Evolutionary conservation across 2,888 invertebrate species (phyloP).

Genomic region (Philereme vetulata): DNA sequence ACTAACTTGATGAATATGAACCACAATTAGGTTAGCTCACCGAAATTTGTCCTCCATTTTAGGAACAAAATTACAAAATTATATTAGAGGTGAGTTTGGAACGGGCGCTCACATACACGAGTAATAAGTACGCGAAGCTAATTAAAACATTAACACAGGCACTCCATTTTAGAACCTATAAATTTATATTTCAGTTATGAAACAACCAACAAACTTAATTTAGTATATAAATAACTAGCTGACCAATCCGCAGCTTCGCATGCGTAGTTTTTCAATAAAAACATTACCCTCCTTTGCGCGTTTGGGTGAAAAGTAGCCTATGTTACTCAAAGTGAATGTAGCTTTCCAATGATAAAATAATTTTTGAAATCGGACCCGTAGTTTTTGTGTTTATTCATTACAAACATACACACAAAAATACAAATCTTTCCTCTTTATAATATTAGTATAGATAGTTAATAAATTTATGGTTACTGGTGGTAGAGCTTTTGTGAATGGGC

Average conservation of each 20-base stretch:
- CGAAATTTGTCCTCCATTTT: constrained; percentile 31
- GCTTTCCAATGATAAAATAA: no score
- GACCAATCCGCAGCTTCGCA: no score
- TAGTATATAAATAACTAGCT: constrained; percentile 20
- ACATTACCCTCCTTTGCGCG: no score
- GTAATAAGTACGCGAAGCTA: constrained; percentile 28
- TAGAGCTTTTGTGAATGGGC: no score
- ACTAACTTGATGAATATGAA: constrained; percentile 33
- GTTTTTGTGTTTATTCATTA: no score
- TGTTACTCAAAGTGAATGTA: no score
- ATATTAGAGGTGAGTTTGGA: constrained; percentile 21
- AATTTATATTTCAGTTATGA: constrained; percentile 22
- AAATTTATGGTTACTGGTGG: background rate
- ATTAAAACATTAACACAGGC: constrained; percentile 28
- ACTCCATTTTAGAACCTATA: constrained; percentile 24
- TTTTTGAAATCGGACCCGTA: no score
- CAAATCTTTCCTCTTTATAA: no score
- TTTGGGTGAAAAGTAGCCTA: no score
- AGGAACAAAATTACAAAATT: constrained; percentile 23
- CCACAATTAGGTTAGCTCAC: constrained; percentile 34
- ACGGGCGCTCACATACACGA: constrained; percentile 19
- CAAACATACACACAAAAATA: no score
- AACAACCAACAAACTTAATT: constrained; percentile 16
- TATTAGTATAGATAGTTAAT: no score
- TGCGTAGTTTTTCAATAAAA: no score